These are phyloP conservation scores for Ramphastos sulfuratus DNA, from an alignment of 2,113 vertebrate genomes.

Conservation along the genomic window DNA sequence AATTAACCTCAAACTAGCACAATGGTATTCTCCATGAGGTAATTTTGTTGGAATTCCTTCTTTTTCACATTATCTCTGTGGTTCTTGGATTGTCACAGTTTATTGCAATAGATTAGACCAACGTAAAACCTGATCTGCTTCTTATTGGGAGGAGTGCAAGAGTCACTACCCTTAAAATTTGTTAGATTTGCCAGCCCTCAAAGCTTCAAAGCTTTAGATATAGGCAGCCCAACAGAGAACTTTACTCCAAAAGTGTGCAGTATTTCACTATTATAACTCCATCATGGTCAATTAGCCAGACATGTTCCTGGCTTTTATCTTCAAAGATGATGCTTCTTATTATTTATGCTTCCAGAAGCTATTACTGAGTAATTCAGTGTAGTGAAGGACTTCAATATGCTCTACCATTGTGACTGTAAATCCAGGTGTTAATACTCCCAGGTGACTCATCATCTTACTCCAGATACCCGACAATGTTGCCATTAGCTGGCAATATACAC, in stretches of 20 bases:
- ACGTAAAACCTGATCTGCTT: constrained; percentile 56
- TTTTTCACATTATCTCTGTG: background rate
- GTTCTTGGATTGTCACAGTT: background rate
- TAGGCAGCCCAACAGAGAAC: constrained; percentile 55
- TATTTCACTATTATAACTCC: constrained; percentile 84
- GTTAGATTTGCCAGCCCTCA: constrained; percentile 40
- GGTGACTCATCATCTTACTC: constrained; percentile 74
- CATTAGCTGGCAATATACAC: constrained; percentile 75
- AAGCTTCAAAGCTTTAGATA: constrained; percentile 52
- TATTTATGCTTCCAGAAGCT: constrained; percentile 83
- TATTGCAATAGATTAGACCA: constrained; percentile 32
- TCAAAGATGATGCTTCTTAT: constrained; percentile 81
- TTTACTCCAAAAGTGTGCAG: constrained; percentile 64
- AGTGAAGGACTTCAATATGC: constrained; percentile 75
- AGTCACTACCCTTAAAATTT: constrained; percentile 56
- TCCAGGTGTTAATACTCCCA: constrained; percentile 83
- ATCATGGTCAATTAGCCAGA: constrained; percentile 84
- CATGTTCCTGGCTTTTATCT: constrained; percentile 79
- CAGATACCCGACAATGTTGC: constrained; percentile 79
- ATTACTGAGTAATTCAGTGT: constrained; percentile 81
- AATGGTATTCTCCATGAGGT: background rate
- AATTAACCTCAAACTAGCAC: too few relatives aligned
- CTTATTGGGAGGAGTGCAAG: constrained; percentile 54
- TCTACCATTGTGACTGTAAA: constrained; percentile 77
- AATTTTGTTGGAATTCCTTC: background rate